Evolutionary conservation across 2,113 vertebrate species (phyloP), one percentile per base, ranked within the genome.

Genomic region (Dolichallabes microphthalmus): DNA sequence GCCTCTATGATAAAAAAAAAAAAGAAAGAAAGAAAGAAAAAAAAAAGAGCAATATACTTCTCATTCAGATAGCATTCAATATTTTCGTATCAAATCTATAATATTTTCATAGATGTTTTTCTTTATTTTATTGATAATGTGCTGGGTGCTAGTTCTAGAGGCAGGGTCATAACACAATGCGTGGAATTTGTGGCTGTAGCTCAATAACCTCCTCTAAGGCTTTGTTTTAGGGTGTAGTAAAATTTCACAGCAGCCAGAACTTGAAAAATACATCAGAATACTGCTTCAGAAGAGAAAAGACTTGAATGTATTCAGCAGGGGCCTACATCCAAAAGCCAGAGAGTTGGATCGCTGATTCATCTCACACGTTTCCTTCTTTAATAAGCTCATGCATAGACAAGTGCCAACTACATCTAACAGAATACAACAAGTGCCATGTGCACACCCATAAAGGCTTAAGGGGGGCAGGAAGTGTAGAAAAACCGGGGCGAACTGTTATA

Each of bases 1-100:
- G 87, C 84, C 57, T 92, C 94, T 84, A 92, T 92, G 12, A 86
- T 90, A 3, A 81, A 84, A 86, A 90, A n/a, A n/a, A n/a, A n/a
- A n/a, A n/a, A n/a, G n/a, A n/a, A n/a, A n/a, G n/a, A n/a, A n/a
- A n/a, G n/a, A n/a, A n/a, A n/a, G n/a, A n/a, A 3, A 81, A 84
- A 86, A 90, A 7, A 82, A 58, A 27, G 22, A 14, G 39, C 13
- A 88, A 57, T 57, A 58, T 58, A 78, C 58, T 30, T 57, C 30
- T 78, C 7, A 78, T 35, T 58, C 53, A 32, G 3, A 32, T 22
- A 32, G 32, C 12, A 25, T 58, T 78, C 53, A 55, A 30, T 55
- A n/a, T 55, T 76, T 30, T 30, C 53, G 75, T 55, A 76, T 3
- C 15, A 74, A 45, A 19, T 80, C 39, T 22, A 45, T 53, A 13